phyloP scores from a whole-genome alignment of 1,140 invertebrate species.

The Lordiphosa stackelbergi region DNA sequence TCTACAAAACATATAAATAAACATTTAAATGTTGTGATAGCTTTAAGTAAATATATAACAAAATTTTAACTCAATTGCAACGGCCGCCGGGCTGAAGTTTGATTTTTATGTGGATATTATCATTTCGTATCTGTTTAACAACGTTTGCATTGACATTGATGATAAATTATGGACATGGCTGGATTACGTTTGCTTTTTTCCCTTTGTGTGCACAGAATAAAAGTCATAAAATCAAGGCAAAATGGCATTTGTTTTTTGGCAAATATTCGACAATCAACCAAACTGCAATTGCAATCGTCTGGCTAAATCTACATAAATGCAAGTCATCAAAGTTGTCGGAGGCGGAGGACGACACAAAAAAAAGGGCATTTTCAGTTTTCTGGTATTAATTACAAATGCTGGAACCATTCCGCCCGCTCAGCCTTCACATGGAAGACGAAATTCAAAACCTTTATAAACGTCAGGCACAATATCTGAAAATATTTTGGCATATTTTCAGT shows the following conservation, averaged over 20 bases:
- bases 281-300: background rate
- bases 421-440: background rate
- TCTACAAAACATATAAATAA: conserved; percentile 14
- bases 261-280: conserved; percentile 1
- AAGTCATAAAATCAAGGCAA: conserved; percentile 48
- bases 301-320: conserved; percentile 4
- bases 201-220: conserved; percentile 27
- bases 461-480: conserved; percentile 54
- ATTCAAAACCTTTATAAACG: conserved; percentile 51
- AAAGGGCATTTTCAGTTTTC: background rate
- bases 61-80: conserved; percentile 54
- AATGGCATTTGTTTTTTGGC: conserved; percentile 34
- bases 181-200: background rate
- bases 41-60: conserved; percentile 66
- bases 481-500: conserved; percentile 51
- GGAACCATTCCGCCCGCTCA: too few species aligned
- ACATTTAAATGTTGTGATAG: conserved; percentile 46
- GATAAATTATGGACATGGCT: conserved; percentile 32
- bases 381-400: conserved; percentile 10
- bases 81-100: conserved; percentile 26
- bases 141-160: conserved; percentile 45
- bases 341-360: background rate
- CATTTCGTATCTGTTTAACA: conserved; percentile 31
- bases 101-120: conserved; percentile 42
- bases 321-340: conserved; percentile 6